phyloP scores from a whole-genome alignment of 2,113 vertebrate species.

The Colaptes auratus region DNA sequence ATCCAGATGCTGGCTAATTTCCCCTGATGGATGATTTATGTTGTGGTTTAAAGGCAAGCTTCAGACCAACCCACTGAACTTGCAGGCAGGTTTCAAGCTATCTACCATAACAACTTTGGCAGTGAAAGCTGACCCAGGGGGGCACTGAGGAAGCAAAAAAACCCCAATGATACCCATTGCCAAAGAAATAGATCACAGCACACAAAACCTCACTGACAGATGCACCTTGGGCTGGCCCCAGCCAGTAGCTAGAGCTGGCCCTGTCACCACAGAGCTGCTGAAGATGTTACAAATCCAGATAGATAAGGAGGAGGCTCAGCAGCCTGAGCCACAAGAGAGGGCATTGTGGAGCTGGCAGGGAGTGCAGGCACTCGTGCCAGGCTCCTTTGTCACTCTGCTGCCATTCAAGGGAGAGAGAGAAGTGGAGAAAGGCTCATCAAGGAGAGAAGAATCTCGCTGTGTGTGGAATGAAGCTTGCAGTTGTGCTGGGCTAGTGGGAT shows the following conservation, averaged over 20 bases:
- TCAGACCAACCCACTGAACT: slow-evolving; percentile 44
- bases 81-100: slow-evolving; percentile 45
- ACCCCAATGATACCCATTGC: background rate
- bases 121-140: slow-evolving; percentile 4
- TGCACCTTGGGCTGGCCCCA: slow-evolving; percentile 66
- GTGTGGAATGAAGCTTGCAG: background rate
- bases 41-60: slow-evolving; percentile 53
- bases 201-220: slow-evolving; percentile 64
- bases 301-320: slow-evolving; percentile 59
- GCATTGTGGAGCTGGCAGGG: slow-evolving; percentile 68
- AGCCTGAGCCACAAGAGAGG: slow-evolving; percentile 60
- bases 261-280: slow-evolving; percentile 27
- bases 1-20: slow-evolving; percentile 37
- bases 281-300: slow-evolving; percentile 3
- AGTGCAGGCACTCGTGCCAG: slow-evolving; percentile 34
- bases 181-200: slow-evolving; percentile 44
- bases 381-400: slow-evolving; percentile 66
- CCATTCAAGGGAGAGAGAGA: slow-evolving; percentile 51
- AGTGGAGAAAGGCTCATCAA: slow-evolving; percentile 2
- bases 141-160: background rate
- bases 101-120: slow-evolving; percentile 26
- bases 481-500: slow-evolving; percentile 18
- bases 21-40: slow-evolving; percentile 51
- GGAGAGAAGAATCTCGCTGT: slow-evolving; percentile 44
- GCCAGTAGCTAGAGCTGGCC: slow-evolving; percentile 47